phyloP scores from a whole-genome alignment of 2,888 invertebrate genomes.

The Bimastos eiseni region DNA sequence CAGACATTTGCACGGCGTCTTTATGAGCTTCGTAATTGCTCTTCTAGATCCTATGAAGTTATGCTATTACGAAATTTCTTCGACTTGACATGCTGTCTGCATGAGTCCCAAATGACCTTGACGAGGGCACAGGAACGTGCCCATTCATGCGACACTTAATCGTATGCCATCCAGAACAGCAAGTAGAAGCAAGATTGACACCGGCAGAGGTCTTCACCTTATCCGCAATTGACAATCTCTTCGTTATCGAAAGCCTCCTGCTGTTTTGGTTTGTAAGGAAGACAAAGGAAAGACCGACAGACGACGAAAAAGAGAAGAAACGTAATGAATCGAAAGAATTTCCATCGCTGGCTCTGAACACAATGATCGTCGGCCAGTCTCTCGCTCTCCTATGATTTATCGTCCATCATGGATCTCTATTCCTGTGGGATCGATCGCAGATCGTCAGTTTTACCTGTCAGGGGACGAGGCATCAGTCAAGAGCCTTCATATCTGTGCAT shows the following conservation, averaged over 20 bases:
- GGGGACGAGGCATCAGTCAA: background rate
- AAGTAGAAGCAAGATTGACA: background rate
- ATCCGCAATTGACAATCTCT: background rate
- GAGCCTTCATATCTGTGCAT: background rate
- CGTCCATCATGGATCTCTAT: background rate
- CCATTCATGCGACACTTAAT: background rate
- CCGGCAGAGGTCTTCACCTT: background rate
- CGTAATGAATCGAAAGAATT: constrained; percentile 9
- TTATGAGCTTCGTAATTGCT: background rate
- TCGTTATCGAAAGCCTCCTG: background rate
- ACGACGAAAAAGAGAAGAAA: background rate
- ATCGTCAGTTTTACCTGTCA: constrained; percentile 13
- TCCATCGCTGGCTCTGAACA: background rate
- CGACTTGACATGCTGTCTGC: background rate
- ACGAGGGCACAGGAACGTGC: background rate
- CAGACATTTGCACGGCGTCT: background rate
- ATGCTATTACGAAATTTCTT: background rate
- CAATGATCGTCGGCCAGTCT: background rate
- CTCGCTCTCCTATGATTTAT: background rate
- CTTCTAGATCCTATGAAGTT: background rate
- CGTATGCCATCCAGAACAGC: background rate
- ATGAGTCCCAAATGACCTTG: background rate
- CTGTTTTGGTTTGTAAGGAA: background rate
- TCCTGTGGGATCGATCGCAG: background rate
- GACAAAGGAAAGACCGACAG: background rate